Percentiles rank a stretch among this genome's conserved stretches.
phyloP scores from a whole-genome alignment of 2,888 invertebrate genomes.

The Parnassius apollo region DNA sequence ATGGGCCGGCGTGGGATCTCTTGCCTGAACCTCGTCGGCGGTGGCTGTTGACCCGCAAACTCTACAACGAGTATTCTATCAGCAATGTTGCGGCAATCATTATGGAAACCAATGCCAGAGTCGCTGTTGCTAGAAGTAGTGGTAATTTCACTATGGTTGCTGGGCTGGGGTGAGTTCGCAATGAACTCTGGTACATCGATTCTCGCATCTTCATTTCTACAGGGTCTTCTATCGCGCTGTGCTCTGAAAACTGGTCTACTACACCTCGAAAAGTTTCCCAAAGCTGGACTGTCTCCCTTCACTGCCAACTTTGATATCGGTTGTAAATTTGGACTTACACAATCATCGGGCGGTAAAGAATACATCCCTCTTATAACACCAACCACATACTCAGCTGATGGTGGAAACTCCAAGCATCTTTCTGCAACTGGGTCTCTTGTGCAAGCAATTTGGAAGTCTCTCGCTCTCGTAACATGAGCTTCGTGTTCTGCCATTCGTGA shows the following conservation, averaged over 20 bases:
- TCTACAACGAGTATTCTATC: conserved; percentile 90
- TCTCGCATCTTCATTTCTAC: conserved; percentile 57
- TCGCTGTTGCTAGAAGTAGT: conserved; percentile 96
- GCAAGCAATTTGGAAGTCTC: conserved; percentile 92
- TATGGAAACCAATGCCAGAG: conserved; percentile 96
- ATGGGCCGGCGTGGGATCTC: conserved; percentile 64
- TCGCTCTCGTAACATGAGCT: conserved; percentile 89
- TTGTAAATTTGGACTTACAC: conserved; percentile 61
- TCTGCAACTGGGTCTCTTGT: conserved; percentile 89
- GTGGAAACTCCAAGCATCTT: conserved; percentile 93
- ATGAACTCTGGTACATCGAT: conserved; percentile 76
- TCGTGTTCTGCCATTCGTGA: conserved; percentile 91
- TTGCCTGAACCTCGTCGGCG: conserved; percentile 55
- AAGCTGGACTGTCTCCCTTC: conserved; percentile 70
- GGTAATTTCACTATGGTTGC: conserved; percentile 89
- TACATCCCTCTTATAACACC: conserved; percentile 88
- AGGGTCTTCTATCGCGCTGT: conserved; percentile 58
- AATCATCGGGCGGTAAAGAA: conserved; percentile 78
- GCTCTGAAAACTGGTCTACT: conserved; percentile 60
- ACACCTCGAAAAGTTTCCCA: conserved; percentile 61
- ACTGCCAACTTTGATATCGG: conserved; percentile 70
- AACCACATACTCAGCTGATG: conserved; percentile 89
- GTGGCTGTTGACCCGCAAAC: conserved; percentile 78
- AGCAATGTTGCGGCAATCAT: conserved; percentile 91
- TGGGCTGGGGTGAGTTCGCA: conserved; percentile 92